A percentile compares a stretch with the other conserved stretches of the same genome.
Conservation (phyloP, 2,888 invertebrate species). For the Eupithecia dodoneata region DNA sequence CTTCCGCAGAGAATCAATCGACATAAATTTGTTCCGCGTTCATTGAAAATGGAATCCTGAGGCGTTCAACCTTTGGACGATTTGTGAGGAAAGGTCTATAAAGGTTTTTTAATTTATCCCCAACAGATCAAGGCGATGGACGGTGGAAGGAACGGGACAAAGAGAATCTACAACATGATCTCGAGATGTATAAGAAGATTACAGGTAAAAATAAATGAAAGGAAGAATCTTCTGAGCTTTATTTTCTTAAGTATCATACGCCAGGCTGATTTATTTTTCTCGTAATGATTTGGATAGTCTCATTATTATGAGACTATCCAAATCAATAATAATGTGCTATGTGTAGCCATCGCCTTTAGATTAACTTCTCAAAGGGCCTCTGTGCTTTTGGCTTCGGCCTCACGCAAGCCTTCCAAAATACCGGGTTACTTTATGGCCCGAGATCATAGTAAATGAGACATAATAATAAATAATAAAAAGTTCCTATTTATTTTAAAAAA, state of each 20-base stretch:
- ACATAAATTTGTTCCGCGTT: constrained; percentile 46
- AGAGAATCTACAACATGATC: constrained; percentile 67
- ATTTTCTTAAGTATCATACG: neutral
- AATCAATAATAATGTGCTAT: no score
- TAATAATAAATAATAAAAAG: no score
- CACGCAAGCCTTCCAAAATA: no score
- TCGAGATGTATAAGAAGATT: constrained; percentile 65
- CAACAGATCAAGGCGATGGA: constrained; percentile 72
- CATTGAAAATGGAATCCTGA: constrained; percentile 55
- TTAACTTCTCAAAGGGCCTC: no score
- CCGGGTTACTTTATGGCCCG: no score
- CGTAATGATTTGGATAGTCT: neutral
- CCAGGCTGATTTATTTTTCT: neutral
- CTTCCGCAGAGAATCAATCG: constrained; percentile 53
- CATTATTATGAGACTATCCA: no score
- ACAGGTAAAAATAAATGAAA: constrained; percentile 56
- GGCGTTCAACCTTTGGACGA: constrained; percentile 47
- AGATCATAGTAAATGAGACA: no score
- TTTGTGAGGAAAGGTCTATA: constrained; percentile 36
- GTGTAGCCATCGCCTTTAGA: no score
- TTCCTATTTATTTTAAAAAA: no score
- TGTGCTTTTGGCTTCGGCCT: no score
- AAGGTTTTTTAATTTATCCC: constrained; percentile 56
- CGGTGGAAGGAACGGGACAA: constrained; percentile 70
- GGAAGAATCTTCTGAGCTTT: neutral